Percentiles rank a stretch among this genome's conserved stretches.
These are phyloP conservation scores for Myotis myotis DNA, from an alignment of 2,797 vertebrate genomes.

Conservation along the genomic window DNA sequence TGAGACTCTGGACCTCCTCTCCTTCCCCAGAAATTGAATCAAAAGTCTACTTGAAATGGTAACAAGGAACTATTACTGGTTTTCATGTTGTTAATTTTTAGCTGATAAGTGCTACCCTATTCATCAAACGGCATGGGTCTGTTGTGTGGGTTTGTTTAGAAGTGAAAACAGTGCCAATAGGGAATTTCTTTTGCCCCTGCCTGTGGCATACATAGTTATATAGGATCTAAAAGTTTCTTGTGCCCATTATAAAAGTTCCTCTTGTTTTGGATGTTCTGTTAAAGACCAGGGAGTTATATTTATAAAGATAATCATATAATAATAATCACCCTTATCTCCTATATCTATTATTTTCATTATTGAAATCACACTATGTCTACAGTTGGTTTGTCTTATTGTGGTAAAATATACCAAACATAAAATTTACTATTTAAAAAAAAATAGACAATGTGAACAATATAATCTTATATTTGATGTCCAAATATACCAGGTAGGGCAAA, in stretches of 20 bases:
- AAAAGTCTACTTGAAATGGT: slow-evolving; percentile 56
- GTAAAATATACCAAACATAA: neutral
- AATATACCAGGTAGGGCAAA: no score
- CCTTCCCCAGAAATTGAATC: slow-evolving; percentile 31
- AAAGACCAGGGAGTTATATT: neutral
- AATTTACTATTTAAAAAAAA: neutral
- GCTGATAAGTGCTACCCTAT: slow-evolving; percentile 4
- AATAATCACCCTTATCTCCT: neutral
- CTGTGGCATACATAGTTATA: neutral
- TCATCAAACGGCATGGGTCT: neutral
- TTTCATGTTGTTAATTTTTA: slow-evolving; percentile 33
- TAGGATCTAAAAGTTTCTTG: slow-evolving; percentile 1
- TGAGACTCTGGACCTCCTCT: slow-evolving; percentile 26
- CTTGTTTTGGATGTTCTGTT: slow-evolving; percentile 19
- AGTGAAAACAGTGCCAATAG: neutral
- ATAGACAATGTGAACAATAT: no score
- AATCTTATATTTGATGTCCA: no score
- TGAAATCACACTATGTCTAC: neutral
- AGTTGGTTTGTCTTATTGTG: neutral
- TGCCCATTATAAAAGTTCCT: neutral
- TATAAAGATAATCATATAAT: slow-evolving; percentile 23
- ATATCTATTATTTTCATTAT: neutral
- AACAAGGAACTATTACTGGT: slow-evolving; percentile 7
- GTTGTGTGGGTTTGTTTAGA: slow-evolving; percentile 37
- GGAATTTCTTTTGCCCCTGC: slow-evolving; percentile 24